Base-by-base conservation (phyloP, 2,113 vertebrate genomes). In the Corythornis madagascariensis region DNA sequence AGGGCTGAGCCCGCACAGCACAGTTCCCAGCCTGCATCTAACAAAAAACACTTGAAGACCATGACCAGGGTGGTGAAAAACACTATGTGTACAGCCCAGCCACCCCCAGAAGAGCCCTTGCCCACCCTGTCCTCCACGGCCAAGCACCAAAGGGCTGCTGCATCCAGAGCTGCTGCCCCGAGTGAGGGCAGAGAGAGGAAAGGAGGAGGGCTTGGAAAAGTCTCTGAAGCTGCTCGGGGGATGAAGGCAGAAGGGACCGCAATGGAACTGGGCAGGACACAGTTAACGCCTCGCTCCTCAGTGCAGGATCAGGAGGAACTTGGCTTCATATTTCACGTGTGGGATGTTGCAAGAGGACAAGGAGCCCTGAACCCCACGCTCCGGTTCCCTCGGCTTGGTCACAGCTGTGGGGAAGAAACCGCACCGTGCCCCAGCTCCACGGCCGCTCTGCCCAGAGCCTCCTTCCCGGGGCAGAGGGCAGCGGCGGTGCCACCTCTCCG, bases 331-430 rank as follows among this genome's bases (percentile, higher is more conserved):
- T 92, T 88, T 90, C 91, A 86, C 7, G 24, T 90, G 94, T 83
- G 59, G 83, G 93, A 91, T 94, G 89, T 90, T 61, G 86, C 89
- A 87, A 93, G 92, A 92, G 87, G 94, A 87, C 95, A 52, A 76
- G 72, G 81, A 95, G 79, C 94, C 78, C 87, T 88, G 74, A 93
- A 82, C 93, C 86, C 81, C 91, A 70, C 67, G 31, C 6, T 15
- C 38, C 38, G 2, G 2, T 25, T 86, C 88, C 88, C 65, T 17
- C 5, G 1, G 52, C 78, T 72, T 0, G 6, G 8, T 35, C 12
- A 6, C 57, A 22, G 65, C 76, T 19, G 4, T 7, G 6, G 90
- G 59, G 80, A 89, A n/a, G 22, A 75, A 66, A 74, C 21, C 82
- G 40, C 35, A 1, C 31, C 3, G 13, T 60, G 25, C 43, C 82